A percentile compares a stretch with the other conserved stretches of the same genome.
phyloP scores from a whole-genome alignment of 2,797 vertebrate species.

The Coracias cyanogaster region DNA sequence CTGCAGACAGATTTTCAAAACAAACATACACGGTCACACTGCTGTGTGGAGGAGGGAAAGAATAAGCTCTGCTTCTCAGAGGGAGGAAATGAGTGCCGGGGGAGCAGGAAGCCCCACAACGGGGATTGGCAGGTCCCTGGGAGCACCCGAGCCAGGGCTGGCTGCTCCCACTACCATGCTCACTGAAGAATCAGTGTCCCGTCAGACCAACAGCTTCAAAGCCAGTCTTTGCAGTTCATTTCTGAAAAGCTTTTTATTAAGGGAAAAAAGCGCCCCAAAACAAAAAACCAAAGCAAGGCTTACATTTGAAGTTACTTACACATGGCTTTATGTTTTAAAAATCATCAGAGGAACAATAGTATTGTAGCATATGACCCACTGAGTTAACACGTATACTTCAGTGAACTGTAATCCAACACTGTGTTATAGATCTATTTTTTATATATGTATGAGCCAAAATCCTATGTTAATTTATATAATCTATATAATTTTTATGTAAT shows the following conservation, averaged over 20 bases:
- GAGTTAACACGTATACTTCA: background rate
- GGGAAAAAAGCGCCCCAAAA: background rate
- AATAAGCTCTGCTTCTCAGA: background rate
- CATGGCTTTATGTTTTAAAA: background rate
- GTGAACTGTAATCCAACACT: background rate
- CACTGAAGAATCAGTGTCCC: background rate
- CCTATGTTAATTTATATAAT: background rate
- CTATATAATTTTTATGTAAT: too few relatives aligned
- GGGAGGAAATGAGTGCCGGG: background rate
- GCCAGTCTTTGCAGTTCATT: background rate
- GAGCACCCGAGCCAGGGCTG: background rate
- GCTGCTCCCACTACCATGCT: background rate
- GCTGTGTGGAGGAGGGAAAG: background rate
- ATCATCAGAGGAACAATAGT: background rate
- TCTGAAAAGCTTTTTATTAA: background rate
- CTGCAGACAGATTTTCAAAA: conserved; percentile 22
- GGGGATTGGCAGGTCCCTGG: background rate
- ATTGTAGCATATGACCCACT: background rate
- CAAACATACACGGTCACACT: background rate
- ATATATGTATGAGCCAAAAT: background rate
- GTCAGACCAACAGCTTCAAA: background rate
- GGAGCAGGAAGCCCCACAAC: background rate
- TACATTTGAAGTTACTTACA: background rate
- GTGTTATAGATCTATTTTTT: background rate
- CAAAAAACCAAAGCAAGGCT: background rate